Evolutionary conservation across 2,797 vertebrate species (phyloP).

Genomic region (Sorex maritimensis): DNA sequence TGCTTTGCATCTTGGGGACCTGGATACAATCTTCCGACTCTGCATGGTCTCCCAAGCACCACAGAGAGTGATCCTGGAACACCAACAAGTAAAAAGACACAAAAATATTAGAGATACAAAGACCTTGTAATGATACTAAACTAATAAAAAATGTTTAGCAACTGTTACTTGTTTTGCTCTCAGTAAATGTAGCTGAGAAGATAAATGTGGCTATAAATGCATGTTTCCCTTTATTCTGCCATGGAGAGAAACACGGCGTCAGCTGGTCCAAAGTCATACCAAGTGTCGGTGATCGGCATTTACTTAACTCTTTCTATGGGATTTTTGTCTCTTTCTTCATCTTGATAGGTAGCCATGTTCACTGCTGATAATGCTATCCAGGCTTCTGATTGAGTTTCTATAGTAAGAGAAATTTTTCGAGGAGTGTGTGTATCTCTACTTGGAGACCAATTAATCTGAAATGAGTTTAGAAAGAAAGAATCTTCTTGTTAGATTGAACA

Average conservation of each 20-base stretch:
- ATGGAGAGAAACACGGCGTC: background rate
- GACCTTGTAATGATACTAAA: background rate
- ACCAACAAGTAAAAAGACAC: too few relatives aligned
- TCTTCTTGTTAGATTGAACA: background rate
- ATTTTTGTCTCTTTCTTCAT: constrained; percentile 85
- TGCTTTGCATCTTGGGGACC: too few relatives aligned
- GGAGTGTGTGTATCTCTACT: constrained; percentile 89
- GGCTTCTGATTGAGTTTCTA: constrained; percentile 88
- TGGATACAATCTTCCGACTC: too few relatives aligned
- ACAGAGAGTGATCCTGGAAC: too few relatives aligned
- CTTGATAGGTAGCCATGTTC: constrained; percentile 91
- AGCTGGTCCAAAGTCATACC: background rate
- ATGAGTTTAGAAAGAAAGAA: constrained; percentile 48
- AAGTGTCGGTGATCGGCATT: background rate
- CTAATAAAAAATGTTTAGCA: background rate
- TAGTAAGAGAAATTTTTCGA: constrained; percentile 69
- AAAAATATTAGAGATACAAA: background rate
- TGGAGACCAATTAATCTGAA: background rate
- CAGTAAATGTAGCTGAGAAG: background rate
- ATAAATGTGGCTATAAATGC: background rate
- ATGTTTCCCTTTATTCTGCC: background rate
- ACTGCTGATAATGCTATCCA: constrained; percentile 93
- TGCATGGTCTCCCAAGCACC: too few relatives aligned
- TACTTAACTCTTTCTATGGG: constrained; percentile 90
- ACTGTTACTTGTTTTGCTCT: background rate